Evolutionary conservation across 35 echinoderm and acorn worm genomes (phyloP).

Genomic region (Amphiura filiformis): DNA sequence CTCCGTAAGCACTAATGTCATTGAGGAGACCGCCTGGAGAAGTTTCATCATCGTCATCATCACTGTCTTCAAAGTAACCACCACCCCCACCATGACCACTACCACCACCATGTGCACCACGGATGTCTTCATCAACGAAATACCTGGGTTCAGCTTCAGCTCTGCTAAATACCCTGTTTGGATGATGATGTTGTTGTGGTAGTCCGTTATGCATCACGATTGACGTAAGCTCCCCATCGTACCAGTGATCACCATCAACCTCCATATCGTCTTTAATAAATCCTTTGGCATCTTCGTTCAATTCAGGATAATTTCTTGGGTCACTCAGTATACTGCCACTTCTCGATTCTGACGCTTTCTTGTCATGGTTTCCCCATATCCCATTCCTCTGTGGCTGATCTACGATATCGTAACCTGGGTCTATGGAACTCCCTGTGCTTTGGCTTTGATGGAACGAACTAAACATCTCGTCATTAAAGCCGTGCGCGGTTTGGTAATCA

Average conservation of each 20-base stretch:
- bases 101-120: background rate
- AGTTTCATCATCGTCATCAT: conserved; percentile 14
- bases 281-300: background rate
- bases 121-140: too few relatives aligned
- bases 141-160: background rate
- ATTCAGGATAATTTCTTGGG: background rate
- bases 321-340: background rate
- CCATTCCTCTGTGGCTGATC: background rate
- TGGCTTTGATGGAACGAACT: too few relatives aligned
- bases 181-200: background rate
- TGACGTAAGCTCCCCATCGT: background rate
- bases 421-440: too few relatives aligned
- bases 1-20: background rate
- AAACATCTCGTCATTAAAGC: too few relatives aligned
- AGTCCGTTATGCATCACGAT: background rate
- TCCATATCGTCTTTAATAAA: too few relatives aligned
- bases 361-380: background rate
- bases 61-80: background rate
- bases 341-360: background rate
- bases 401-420: too few relatives aligned
- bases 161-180: background rate
- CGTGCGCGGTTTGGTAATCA: too few relatives aligned
- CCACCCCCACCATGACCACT: background rate
- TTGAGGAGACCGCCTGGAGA: background rate
- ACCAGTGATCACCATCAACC: background rate